Evolutionary conservation across 2,888 invertebrate genomes (phyloP), one percentile per base, ranked within the genome.

Genomic region (Eucriotettix oculatus): DNA sequence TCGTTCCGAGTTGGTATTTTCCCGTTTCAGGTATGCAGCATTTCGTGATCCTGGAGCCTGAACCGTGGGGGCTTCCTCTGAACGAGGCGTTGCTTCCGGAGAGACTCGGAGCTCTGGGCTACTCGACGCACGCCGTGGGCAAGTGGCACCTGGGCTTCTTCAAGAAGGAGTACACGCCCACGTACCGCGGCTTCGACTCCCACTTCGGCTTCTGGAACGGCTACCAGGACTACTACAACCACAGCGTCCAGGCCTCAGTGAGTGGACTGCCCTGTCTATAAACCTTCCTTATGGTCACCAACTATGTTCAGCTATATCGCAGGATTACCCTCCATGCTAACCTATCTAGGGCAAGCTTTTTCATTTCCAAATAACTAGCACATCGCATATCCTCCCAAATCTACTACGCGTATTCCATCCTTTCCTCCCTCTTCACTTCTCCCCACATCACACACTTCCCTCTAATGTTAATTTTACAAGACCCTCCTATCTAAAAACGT

Each of bases 81-180:
- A 75, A 79, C 52, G 81, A 83, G 64, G 84, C 80, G 62, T 72
- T 89, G 1, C 73, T 92, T 65, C 87, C 92, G 0, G 78, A 87
- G 72, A 80, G 84, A 64, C 75, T 89, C 58, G 74, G 72, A 64
- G 72, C 75, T 17, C 69, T 77, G 10, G 90, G 89, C 0, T 95
- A 94, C 73, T 72, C 76, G 9, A 91, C 91, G 0, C 85, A 90
- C 71, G 78, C 90, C 42, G 80, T 95, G 12, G 95, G 95, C 40
- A 95, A 95, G 76, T 94, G 94, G 94, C 87, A 89, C 71, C 79
- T 94, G 62, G 94, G 94, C 1, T 89, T 85, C 77, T 85, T 82
- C 64, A 77, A 78, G 61, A 77, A 78, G 60, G 83, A 83, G 65
- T 89, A 82, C 70, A 80, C 87, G 1, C 90, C 90, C 0, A 81